These are phyloP conservation scores for Gnatocerus cornutus DNA, from an alignment of 2,888 invertebrate genomes.

Conservation along the genomic window DNA sequence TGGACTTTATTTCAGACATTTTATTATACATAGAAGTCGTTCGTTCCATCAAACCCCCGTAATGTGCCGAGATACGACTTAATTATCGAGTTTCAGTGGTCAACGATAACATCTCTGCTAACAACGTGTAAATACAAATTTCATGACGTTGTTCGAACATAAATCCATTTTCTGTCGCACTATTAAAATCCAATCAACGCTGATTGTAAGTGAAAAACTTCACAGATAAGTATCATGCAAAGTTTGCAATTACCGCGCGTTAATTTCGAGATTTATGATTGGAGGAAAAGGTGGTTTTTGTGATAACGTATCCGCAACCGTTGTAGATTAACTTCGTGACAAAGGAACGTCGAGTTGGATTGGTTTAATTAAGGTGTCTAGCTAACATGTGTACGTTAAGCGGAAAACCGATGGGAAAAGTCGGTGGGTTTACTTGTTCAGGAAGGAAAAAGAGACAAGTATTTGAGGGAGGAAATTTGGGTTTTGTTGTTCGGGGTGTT, in stretches of 20 bases:
- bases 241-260: neutral
- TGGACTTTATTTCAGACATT: conserved; percentile 23
- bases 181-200: neutral
- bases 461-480: conserved; percentile 1
- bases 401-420: conserved; percentile 1
- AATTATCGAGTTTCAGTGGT: too few relatives aligned
- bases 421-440: neutral
- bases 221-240: too few relatives aligned
- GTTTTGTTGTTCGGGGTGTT: neutral
- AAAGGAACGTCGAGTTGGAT: conserved; percentile 18
- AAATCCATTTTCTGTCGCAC: neutral
- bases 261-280: neutral
- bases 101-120: neutral
- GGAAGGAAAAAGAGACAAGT: neutral
- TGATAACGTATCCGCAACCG: neutral
- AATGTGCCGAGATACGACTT: too few relatives aligned
- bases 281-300: conserved; percentile 5
- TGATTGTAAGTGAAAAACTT: neutral
- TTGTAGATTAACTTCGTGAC: conserved; percentile 20
- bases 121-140: neutral
- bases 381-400: conserved; percentile 4
- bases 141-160: neutral
- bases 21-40: neutral
- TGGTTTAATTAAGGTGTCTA: conserved; percentile 26
- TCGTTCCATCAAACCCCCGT: too few relatives aligned